phyloP scores from a whole-genome alignment of 2,113 vertebrate genomes.

The Mugil cephalus region DNA sequence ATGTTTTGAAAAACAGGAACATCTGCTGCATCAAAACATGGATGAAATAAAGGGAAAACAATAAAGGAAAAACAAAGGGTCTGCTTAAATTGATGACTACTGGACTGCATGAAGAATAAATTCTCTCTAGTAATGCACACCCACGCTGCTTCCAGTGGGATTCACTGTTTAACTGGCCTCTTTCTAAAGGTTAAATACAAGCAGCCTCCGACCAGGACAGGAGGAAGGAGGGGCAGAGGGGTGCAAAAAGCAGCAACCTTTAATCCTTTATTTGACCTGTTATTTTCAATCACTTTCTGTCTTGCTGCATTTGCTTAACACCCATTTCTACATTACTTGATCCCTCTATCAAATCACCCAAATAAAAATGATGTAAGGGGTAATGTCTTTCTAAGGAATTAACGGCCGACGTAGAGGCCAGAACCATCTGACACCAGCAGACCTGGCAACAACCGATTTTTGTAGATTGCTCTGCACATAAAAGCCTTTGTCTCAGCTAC shows the following conservation, averaged over 20 bases:
- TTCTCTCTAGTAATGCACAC: background rate
- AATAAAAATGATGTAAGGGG: background rate
- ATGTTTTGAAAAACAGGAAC: background rate
- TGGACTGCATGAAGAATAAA: constrained; percentile 10
- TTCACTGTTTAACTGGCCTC: constrained; percentile 17
- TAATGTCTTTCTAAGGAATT: too few relatives aligned
- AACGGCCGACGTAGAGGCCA: too few relatives aligned
- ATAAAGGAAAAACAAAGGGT: background rate
- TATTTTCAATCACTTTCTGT: background rate
- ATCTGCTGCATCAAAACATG: background rate
- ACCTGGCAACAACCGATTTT: too few relatives aligned
- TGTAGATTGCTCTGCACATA: too few relatives aligned
- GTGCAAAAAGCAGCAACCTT: background rate
- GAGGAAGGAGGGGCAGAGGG: background rate
- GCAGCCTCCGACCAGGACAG: constrained; percentile 11
- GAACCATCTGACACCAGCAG: too few relatives aligned
- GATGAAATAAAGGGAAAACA: background rate
- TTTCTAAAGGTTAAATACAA: constrained; percentile 42
- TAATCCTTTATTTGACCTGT: background rate
- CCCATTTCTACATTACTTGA: background rate
- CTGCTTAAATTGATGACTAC: background rate
- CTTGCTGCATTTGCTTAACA: background rate
- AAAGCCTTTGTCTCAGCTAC: too few relatives aligned
- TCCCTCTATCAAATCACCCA: too few relatives aligned
- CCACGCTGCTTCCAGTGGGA: constrained; percentile 22